These are phyloP conservation scores for Antechinus stuartii DNA, from an alignment of 2,113 vertebrate species.

Conservation along the genomic window DNA sequence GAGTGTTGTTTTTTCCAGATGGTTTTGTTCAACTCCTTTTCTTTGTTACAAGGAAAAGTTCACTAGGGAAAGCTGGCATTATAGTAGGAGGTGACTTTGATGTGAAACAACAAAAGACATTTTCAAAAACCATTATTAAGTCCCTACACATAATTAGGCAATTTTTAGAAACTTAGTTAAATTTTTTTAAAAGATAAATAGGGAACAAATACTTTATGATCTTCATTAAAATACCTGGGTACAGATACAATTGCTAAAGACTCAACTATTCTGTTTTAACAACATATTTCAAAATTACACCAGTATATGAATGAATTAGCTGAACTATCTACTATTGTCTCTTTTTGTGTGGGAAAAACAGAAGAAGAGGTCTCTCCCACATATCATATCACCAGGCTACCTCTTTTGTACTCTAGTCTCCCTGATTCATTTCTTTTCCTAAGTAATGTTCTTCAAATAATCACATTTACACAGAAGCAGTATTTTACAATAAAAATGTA, in stretches of 20 bases:
- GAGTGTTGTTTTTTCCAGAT: neutral
- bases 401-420: neutral
- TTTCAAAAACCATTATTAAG: neutral
- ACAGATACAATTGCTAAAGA: neutral
- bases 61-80: neutral
- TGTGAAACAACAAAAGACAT: neutral
- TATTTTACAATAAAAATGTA: neutral
- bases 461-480: neutral
- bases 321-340: neutral
- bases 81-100: neutral
- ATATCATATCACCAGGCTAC: neutral
- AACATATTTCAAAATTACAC: neutral
- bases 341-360: neutral
- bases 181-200: neutral
- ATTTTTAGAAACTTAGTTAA: neutral
- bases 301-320: neutral
- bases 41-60: neutral
- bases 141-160: neutral
- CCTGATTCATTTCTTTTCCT: neutral
- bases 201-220: neutral
- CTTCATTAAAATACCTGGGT: neutral
- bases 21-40: neutral
- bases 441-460: neutral
- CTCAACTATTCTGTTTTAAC: neutral
- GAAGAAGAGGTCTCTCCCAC: neutral